Evolutionary conservation across 2,113 vertebrate species (phyloP).

Genomic region (Toxotes chatareus): DNA sequence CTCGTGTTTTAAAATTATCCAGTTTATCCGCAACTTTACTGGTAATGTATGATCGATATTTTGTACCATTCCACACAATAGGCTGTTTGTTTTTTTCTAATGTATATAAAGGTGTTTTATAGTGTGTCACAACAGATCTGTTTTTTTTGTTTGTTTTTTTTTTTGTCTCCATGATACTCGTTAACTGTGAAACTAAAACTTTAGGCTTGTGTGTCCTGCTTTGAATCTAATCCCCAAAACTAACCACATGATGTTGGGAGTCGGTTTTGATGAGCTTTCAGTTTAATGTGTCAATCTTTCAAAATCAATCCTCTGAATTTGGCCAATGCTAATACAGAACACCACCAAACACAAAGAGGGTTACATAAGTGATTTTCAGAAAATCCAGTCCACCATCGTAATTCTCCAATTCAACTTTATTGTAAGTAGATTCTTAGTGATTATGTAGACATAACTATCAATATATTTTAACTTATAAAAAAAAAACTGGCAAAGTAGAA

Average conservation of each 20-base stretch:
- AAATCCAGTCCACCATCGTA: constrained; percentile 27
- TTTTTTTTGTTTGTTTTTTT: constrained; percentile 3
- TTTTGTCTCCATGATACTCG: not conserved
- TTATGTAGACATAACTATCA: constrained; percentile 55
- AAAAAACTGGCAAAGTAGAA: constrained; percentile 65
- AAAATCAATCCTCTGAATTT: no score
- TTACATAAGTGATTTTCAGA: not conserved
- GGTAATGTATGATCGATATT: constrained; percentile 46
- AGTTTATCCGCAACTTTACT: constrained; percentile 39
- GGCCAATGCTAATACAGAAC: not conserved
- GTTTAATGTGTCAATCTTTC: no score
- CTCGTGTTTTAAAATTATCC: constrained; percentile 59
- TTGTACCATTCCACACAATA: constrained; percentile 71
- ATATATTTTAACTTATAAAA: constrained; percentile 71
- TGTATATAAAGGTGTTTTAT: constrained; percentile 80
- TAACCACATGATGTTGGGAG: no score
- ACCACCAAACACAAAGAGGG: not conserved
- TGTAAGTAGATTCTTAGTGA: constrained; percentile 64
- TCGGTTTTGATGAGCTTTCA: no score
- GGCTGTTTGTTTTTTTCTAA: constrained; percentile 63
- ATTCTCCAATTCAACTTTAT: constrained; percentile 70
- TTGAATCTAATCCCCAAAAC: no score
- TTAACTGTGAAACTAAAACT: not conserved
- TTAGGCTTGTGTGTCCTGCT: not conserved
- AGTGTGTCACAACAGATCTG: constrained; percentile 50